phyloP scores from a whole-genome alignment of 1,140 invertebrate genomes.

The Lucilia cuprina region DNA sequence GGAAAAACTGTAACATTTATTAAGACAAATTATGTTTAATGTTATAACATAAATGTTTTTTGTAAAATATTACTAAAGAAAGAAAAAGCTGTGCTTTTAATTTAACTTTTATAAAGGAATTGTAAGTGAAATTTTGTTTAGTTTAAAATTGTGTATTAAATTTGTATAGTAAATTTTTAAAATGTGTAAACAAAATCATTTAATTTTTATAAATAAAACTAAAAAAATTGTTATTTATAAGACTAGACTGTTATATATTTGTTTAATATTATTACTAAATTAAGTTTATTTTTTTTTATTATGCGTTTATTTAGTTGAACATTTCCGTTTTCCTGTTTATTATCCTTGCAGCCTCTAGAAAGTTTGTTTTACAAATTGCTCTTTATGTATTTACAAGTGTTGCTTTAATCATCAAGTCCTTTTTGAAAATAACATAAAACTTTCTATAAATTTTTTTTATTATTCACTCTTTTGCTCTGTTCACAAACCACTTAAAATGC shows the following conservation, averaged over 20 bases:
- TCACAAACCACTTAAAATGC: background rate
- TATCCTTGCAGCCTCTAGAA: background rate
- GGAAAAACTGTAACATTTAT: background rate
- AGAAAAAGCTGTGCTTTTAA: background rate
- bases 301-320: background rate
- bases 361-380: background rate
- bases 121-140: background rate
- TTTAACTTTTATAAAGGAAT: background rate
- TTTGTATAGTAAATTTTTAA: background rate
- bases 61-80: background rate
- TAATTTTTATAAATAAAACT: background rate
- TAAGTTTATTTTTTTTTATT: background rate
- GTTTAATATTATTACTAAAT: background rate
- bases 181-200: background rate
- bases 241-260: background rate
- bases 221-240: background rate
- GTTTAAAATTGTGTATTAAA: background rate
- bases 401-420: background rate
- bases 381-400: background rate
- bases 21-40: background rate
- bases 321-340: background rate
- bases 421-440: background rate
- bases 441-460: background rate
- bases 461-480: background rate
- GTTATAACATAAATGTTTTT: background rate